These are phyloP conservation scores for Oxygymnocypris stewartii DNA, from an alignment of 2,113 vertebrate genomes.

Conservation along the genomic window DNA sequence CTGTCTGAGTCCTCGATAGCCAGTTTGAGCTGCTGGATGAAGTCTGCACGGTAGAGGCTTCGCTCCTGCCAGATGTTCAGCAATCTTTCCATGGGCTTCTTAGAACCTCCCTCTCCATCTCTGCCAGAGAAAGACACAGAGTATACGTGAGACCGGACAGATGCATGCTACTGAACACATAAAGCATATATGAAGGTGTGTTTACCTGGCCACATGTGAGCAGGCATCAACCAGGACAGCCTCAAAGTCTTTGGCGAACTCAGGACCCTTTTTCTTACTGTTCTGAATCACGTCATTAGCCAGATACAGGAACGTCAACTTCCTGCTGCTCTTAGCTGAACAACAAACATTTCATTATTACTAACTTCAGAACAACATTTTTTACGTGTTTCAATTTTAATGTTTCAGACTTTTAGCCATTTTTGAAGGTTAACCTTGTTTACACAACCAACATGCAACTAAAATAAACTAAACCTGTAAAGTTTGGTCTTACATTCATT, in stretches of 20 bases:
- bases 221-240: slow-evolving; percentile 94
- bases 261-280: slow-evolving; percentile 98
- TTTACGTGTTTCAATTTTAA: neutral
- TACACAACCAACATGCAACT: neutral
- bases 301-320: slow-evolving; percentile 95
- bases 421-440: neutral
- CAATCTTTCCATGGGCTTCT: slow-evolving; percentile 93
- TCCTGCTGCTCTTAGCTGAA: slow-evolving; percentile 90
- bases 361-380: neutral
- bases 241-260: slow-evolving; percentile 95
- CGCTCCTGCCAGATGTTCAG: slow-evolving; percentile 99
- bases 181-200: neutral
- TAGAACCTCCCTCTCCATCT: slow-evolving; percentile 91
- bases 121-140: slow-evolving; percentile 65
- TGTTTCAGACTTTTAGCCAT: neutral
- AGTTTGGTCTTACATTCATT: too few species aligned
- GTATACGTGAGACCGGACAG: neutral
- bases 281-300: slow-evolving; percentile 99
- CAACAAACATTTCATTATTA: slow-evolving; percentile 31
- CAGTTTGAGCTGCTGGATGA: slow-evolving; percentile 94
- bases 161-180: neutral
- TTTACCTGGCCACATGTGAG: slow-evolving; percentile 94
- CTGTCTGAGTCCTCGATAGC: slow-evolving; percentile 95
- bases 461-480: neutral
- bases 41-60: slow-evolving; percentile 89